Percentiles rank a stretch among this genome's conserved stretches.
Conservation (phyloP, 2,113 vertebrate species). For the Argyrosomus japonicus region DNA sequence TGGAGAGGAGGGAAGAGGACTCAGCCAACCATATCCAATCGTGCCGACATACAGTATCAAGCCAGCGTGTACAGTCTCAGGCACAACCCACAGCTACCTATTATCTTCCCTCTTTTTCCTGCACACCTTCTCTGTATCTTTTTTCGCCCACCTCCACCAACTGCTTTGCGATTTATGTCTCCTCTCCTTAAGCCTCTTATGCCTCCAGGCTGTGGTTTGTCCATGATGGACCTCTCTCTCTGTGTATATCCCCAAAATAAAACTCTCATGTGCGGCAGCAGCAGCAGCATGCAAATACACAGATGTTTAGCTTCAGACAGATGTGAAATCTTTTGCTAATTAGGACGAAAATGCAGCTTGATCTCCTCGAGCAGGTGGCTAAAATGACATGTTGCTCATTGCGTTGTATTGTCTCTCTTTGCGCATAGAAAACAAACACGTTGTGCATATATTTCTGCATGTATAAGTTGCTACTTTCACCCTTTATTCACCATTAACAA, state of each 20-base stretch:
- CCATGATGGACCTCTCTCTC: constrained; percentile 29
- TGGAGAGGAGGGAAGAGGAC: constrained; percentile 12
- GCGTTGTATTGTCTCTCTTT: not conserved
- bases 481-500: not conserved
- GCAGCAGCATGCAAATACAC: constrained; percentile 34
- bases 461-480: not conserved
- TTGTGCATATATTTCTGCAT: not conserved
- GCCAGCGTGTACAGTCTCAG: constrained; percentile 47
- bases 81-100: constrained; percentile 55
- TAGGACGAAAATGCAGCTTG: constrained; percentile 9
- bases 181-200: constrained; percentile 72
- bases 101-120: constrained; percentile 59
- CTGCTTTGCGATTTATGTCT: constrained; percentile 60
- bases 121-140: constrained; percentile 65
- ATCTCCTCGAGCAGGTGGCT: constrained; percentile 51
- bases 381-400: constrained; percentile 7
- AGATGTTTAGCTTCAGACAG: constrained; percentile 38
- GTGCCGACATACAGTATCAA: constrained; percentile 61
- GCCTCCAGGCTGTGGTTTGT: constrained; percentile 38
- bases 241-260: not conserved
- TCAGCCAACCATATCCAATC: constrained; percentile 72
- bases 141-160: constrained; percentile 45
- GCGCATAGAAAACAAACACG: too few species aligned
- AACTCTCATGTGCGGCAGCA: not conserved
- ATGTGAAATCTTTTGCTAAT: constrained; percentile 45